Evolutionary conservation across 2,113 vertebrate genomes (phyloP), one percentile per base, ranked within the genome.

Genomic region (Oreotrochilus melanogaster): DNA sequence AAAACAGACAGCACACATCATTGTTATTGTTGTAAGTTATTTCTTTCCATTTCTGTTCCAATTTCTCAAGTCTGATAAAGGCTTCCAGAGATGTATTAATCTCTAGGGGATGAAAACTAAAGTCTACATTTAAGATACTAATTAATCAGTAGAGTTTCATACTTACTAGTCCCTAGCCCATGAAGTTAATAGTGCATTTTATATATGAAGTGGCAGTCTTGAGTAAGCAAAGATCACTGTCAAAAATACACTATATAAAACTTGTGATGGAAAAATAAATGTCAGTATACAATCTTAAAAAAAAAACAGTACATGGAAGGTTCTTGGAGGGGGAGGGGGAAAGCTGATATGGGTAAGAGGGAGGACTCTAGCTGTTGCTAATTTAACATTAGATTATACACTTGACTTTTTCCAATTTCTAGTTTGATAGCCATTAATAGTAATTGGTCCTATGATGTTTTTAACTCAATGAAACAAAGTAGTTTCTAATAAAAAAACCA

Each of bases 1-100:
- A 19, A 72, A 43, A 35, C 10, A 30, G 5, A 7, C 16, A 73
- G 13, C 24, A 42, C 2, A 14, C 61, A 56, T 6, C 1, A 0
- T 48, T 70, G 3, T 58, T 74, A 53, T 7, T 84, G 16, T 39
- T 89, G 67, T 53, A 22, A 69, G 37, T 85, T 37, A 28, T 37
- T 93, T 69, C 28, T 76, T 82, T 27, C 35, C 7, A 30, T 65
- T 73, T 88, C 62, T 85, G 4, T 72, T 93, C 5, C 61, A 30
- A 75, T 79, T 75, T 92, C 30, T 96, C 11, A 64, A 61, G 27
- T 72, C 11, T 42, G 17, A 73, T 86, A 19, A 23, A 67, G 27
- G 31, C 7, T 78, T 1, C 39, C 72, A 45, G 62, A 75, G 30
- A 35, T 35, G 5, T 22, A 14, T 60, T 71, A 16, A 35, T n/a